phyloP scores from a whole-genome alignment of 1,140 invertebrate genomes.

The Caerostris extrusa region DNA sequence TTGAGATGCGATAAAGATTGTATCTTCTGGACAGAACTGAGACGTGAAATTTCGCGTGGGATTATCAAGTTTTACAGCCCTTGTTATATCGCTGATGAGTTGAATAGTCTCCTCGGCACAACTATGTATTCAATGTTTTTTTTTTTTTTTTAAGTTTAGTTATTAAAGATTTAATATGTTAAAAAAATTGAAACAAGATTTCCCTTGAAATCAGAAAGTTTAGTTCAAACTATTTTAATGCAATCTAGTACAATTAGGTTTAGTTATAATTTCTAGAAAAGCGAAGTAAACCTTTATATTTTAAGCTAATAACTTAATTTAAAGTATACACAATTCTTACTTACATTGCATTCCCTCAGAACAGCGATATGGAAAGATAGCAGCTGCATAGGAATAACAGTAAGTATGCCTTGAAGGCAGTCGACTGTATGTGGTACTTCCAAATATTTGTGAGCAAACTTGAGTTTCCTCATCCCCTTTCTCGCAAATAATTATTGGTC shows the following conservation, averaged over 20 bases:
- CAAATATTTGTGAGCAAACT: constrained; percentile 86
- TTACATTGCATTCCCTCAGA: constrained; percentile 96
- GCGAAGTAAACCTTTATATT: not conserved
- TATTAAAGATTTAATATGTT: no score
- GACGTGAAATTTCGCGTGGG: no score
- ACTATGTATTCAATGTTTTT: no score
- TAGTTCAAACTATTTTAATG: not conserved
- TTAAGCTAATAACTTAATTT: not conserved
- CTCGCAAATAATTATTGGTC: constrained; percentile 97
- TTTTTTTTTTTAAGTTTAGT: not conserved
- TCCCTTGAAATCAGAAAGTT: not conserved
- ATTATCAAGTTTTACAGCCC: no score
- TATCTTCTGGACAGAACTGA: no score
- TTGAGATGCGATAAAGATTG: no score
- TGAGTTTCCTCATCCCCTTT: constrained; percentile 93
- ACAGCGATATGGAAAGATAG: constrained; percentile 99
- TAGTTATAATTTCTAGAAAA: not conserved
- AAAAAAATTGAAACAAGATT: not conserved
- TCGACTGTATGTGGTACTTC: constrained; percentile 94
- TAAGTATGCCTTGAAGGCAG: constrained; percentile 95
- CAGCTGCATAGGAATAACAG: constrained; percentile 98
- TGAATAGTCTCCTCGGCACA: no score
- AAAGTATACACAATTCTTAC: constrained; percentile 54
- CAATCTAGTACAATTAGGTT: no score
- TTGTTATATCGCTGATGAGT: no score